phyloP scores from a whole-genome alignment of 2,888 invertebrate genomes.

The Drosophila melanosoma region DNA sequence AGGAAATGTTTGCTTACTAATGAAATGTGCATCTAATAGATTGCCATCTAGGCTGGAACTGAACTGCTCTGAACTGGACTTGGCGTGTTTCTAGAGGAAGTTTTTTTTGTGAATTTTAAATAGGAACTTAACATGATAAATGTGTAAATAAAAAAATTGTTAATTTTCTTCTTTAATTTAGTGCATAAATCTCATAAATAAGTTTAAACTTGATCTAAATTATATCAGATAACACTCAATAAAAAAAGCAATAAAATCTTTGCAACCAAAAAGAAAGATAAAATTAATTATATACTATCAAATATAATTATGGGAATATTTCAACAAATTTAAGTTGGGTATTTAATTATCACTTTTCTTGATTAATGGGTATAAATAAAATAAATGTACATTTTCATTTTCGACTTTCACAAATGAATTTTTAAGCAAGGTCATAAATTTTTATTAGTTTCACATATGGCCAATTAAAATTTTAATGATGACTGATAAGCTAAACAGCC shows the following conservation, averaged over 20 bases:
- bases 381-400: background rate
- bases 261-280: background rate
- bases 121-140: background rate
- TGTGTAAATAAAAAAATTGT: background rate
- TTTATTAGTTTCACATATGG: slow-evolving; percentile 4
- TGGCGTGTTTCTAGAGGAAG: slow-evolving; percentile 24
- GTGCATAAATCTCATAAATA: background rate
- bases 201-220: background rate
- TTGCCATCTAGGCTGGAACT: background rate
- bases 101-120: background rate
- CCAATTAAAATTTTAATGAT: slow-evolving; percentile 4
- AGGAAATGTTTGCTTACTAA: slow-evolving; percentile 30
- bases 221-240: background rate
- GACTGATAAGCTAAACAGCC: slow-evolving; percentile 15
- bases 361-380: background rate
- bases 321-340: background rate
- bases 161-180: background rate
- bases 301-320: background rate
- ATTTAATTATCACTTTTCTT: background rate
- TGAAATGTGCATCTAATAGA: slow-evolving; percentile 17
- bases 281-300: background rate
- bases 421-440: slow-evolving; percentile 10
- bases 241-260: background rate
- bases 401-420: slow-evolving; percentile 11
- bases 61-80: background rate